Evolutionary conservation across 2,888 invertebrate species (phyloP).

Genomic region (Patella pellucida): DNA sequence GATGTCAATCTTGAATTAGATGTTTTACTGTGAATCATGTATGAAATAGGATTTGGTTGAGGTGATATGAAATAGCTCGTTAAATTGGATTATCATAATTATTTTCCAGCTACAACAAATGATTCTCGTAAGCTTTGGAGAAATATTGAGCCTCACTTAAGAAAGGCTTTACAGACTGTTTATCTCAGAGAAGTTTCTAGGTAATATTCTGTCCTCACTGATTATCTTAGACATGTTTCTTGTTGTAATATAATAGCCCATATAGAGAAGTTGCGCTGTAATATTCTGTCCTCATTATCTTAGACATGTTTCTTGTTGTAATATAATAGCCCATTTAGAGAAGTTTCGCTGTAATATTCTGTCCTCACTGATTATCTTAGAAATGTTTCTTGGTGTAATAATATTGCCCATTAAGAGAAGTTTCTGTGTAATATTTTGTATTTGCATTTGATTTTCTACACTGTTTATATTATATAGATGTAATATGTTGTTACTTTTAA

Average conservation of each 20-base stretch:
- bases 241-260: too few relatives aligned
- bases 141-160: constrained; percentile 83
- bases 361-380: not conserved
- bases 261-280: too few relatives aligned
- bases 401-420: not conserved
- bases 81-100: not conserved
- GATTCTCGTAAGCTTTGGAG: constrained; percentile 85
- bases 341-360: constrained; percentile 64
- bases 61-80: not conserved
- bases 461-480: not conserved
- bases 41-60: not conserved
- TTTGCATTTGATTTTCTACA: not conserved
- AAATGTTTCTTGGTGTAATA: not conserved
- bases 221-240: not conserved
- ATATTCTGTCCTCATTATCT: too few relatives aligned
- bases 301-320: too few relatives aligned
- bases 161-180: constrained; percentile 81
- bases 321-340: too few relatives aligned
- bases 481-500: too few relatives aligned
- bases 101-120: constrained; percentile 73
- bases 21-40: not conserved
- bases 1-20: not conserved
- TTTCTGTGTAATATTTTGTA: not conserved
- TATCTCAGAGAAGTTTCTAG: constrained; percentile 76
- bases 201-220: constrained; percentile 33